phyloP scores from a whole-genome alignment of 2,797 vertebrate species.

The Anolis apletophallus region DNA sequence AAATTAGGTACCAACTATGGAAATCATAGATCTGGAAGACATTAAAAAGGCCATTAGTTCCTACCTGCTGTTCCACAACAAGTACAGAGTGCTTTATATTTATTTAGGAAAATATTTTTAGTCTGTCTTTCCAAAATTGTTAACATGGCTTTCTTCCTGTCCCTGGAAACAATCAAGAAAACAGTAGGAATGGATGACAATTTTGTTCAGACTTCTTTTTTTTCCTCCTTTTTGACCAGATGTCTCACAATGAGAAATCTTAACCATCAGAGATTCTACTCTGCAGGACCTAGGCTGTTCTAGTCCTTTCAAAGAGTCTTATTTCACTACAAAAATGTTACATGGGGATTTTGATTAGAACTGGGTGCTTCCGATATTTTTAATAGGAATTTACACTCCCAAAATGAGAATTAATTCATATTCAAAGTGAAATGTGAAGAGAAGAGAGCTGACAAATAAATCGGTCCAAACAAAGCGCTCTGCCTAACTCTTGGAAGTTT shows the following conservation, averaged over 20 bases:
- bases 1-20: background rate
- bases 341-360: no score
- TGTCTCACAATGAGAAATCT: background rate
- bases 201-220: background rate
- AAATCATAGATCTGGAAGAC: background rate
- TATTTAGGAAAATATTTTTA: background rate
- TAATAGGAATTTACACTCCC: no score
- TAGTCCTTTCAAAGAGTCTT: background rate
- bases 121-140: background rate
- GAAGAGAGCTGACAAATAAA: no score
- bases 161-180: background rate
- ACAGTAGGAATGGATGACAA: background rate
- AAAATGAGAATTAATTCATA: no score
- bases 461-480: no score
- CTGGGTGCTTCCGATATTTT: no score
- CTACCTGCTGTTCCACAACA: background rate
- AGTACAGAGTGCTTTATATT: background rate
- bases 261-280: no score
- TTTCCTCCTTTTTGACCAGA: background rate
- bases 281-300: no score
- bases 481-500: no score
- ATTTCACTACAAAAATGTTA: no score
- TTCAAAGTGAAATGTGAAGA: no score
- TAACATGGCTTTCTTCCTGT: no score
- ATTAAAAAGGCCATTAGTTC: background rate